These are phyloP conservation scores for Clanis bilineata DNA, from an alignment of 2,888 invertebrate species.

Conservation along the genomic window DNA sequence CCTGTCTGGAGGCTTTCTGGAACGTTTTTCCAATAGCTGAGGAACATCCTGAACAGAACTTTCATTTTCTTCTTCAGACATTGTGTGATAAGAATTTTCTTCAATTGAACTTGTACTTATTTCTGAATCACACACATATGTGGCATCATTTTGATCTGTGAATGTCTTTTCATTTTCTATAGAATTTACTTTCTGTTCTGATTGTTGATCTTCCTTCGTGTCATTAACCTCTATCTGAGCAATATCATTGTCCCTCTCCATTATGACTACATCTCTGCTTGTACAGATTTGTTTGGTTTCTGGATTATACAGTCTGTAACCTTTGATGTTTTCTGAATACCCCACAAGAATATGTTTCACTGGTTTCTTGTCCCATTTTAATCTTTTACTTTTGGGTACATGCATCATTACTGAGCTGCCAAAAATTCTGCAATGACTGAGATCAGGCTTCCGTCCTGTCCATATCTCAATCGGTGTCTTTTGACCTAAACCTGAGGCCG, in stretches of 20 bases:
- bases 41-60: too few relatives aligned
- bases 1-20: too few relatives aligned
- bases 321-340: neutral
- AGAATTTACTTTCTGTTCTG: too few relatives aligned
- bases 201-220: neutral
- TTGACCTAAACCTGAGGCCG: conserved; percentile 2
- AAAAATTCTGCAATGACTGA: neutral
- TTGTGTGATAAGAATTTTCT: too few relatives aligned
- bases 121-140: too few relatives aligned
- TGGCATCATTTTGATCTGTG: too few relatives aligned
- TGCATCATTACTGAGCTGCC: neutral
- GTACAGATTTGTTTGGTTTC: too few relatives aligned
- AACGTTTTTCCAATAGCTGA: too few relatives aligned
- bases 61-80: too few relatives aligned
- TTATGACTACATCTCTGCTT: neutral
- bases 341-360: conserved; percentile 7
- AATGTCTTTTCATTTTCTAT: too few relatives aligned
- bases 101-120: too few relatives aligned
- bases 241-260: conserved; percentile 11
- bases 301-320: neutral
- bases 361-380: neutral
- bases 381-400: neutral
- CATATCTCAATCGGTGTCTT: conserved; percentile 27
- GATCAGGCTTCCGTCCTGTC: neutral
- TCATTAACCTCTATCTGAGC: conserved; percentile 1